A percentile compares a stretch with the other conserved stretches of the same genome.
phyloP scores from a whole-genome alignment of 2,113 vertebrate species.

The Pseudolaguvia tuberculata region DNA sequence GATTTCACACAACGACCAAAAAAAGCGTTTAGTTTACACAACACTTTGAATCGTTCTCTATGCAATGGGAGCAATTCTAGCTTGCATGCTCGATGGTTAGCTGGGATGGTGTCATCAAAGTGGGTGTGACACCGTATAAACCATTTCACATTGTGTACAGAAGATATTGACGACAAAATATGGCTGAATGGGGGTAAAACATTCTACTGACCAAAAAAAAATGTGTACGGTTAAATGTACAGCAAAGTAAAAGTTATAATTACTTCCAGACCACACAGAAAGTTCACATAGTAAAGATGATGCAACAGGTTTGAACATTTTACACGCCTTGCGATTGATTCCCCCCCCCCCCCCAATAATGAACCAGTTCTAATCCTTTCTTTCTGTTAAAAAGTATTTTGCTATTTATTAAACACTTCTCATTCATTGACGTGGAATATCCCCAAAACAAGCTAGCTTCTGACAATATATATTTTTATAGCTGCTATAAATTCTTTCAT shows the following conservation, averaged over 20 bases:
- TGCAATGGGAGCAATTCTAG: conserved; percentile 57
- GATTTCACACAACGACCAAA: background rate
- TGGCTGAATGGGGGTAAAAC: conserved; percentile 30
- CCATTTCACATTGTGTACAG: conserved; percentile 64
- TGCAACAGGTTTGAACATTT: background rate
- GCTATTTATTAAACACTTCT: background rate
- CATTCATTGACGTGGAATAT: background rate
- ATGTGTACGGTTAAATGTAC: background rate
- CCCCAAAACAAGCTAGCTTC: background rate
- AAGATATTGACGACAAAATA: conserved; percentile 13
- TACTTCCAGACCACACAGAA: background rate
- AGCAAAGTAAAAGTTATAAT: background rate
- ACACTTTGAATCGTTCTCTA: conserved; percentile 47
- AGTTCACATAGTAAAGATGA: background rate
- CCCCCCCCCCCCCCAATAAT: background rate
- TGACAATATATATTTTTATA: background rate
- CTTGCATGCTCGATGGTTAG: conserved; percentile 54
- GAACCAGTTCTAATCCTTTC: background rate
- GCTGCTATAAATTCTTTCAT: background rate
- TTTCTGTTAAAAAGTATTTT: background rate
- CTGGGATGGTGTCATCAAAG: conserved; percentile 51
- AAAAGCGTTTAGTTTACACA: conserved; percentile 17
- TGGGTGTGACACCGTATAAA: conserved; percentile 57
- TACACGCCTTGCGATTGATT: background rate
- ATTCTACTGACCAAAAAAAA: background rate